A percentile compares a stretch with the other conserved stretches of the same genome.
phyloP scores from a whole-genome alignment of 2,113 vertebrate genomes.

The Cynocephalus volans region DNA sequence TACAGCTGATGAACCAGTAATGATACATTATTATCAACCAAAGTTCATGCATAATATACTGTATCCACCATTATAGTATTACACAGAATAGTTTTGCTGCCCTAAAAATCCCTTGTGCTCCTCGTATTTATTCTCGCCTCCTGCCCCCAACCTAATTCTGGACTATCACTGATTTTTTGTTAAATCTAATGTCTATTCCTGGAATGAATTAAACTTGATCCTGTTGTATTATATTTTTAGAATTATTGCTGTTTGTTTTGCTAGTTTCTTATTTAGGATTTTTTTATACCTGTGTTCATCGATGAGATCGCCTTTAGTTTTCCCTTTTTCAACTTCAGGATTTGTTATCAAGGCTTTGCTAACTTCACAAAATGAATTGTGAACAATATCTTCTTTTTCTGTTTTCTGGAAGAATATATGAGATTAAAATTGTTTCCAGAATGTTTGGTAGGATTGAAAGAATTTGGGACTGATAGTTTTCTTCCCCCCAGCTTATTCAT shows the following conservation, averaged over 20 bases:
- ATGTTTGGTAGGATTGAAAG: background rate
- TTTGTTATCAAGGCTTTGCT: slow-evolving; percentile 19
- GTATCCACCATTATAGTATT: no score
- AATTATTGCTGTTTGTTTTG: background rate
- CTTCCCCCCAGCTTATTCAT: no score
- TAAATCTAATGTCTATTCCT: background rate
- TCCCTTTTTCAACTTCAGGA: background rate
- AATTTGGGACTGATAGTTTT: background rate
- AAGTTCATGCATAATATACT: no score
- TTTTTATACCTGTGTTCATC: background rate
- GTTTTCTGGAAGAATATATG: background rate
- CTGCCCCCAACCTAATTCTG: no score
- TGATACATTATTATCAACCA: no score
- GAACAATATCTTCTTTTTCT: background rate
- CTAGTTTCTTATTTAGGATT: background rate
- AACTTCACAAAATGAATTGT: background rate
- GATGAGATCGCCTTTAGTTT: background rate
- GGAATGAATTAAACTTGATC: background rate
- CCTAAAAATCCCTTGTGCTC: no score
- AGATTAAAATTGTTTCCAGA: background rate
- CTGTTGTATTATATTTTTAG: background rate
- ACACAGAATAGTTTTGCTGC: no score
- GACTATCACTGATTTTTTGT: background rate
- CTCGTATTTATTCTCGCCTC: no score
- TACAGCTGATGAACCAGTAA: no score